Conservation (phyloP, 1,140 invertebrate genomes). For the Magallana angulata region DNA sequence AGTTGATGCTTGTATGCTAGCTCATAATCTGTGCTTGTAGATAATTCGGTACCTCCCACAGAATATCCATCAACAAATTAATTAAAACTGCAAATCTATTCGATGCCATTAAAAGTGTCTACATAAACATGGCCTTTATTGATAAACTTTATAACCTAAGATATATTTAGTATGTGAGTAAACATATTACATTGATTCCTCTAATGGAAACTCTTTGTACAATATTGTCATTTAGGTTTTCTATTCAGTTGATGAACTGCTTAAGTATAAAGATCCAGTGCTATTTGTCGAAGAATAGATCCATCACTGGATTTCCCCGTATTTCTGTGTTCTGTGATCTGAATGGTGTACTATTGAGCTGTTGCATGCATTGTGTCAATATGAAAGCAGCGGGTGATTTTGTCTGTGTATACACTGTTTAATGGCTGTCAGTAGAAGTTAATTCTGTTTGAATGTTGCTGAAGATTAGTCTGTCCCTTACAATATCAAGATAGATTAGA, state of each 20-base stretch:
- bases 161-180: neutral
- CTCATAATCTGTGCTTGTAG: too few relatives aligned
- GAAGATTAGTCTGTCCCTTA: too few relatives aligned
- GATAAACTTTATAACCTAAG: too few relatives aligned
- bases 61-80: too few relatives aligned
- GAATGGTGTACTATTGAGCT: neutral
- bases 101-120: too few relatives aligned
- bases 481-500: too few relatives aligned
- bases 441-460: neutral
- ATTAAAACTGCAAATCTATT: too few relatives aligned
- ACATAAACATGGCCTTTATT: too few relatives aligned
- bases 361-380: neutral
- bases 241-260: neutral
- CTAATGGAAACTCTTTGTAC: neutral
- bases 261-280: neutral
- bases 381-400: neutral
- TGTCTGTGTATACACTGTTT: neutral
- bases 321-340: neutral
- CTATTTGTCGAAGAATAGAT: neutral
- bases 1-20: too few relatives aligned
- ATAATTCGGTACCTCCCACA: too few relatives aligned
- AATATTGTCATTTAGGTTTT: neutral
- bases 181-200: conserved; percentile 4
- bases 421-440: neutral
- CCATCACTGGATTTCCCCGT: neutral